Evolutionary conservation across 2,797 vertebrate species (phyloP).

Genomic region (Gymnodraco acuticeps): DNA sequence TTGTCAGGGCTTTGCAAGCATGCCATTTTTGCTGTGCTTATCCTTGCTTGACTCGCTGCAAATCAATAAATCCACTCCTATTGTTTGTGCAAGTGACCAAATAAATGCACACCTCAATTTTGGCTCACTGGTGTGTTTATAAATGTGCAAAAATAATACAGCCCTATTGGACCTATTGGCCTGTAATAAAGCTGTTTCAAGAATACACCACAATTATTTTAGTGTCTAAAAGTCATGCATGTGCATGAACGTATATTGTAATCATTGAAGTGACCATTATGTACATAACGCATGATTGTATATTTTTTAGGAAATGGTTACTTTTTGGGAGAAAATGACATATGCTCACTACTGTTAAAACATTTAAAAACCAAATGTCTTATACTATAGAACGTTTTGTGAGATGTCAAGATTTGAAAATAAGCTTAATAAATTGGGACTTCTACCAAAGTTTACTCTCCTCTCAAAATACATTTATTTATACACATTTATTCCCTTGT

Average conservation of each 20-base stretch:
- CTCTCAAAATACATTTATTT: too few species aligned
- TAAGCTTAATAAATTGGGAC: too few species aligned
- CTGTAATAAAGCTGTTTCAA: conserved; percentile 25
- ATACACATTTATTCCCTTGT: too few species aligned
- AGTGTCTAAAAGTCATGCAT: background rate
- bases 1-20: conserved; percentile 46
- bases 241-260: background rate
- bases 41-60: conserved; percentile 16
- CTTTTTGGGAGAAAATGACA: too few species aligned
- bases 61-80: conserved; percentile 56
- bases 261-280: background rate
- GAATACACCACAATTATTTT: background rate
- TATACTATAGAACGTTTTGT: too few species aligned
- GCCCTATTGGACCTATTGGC: conserved; percentile 18
- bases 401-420: too few species aligned
- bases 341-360: too few species aligned
- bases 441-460: too few species aligned
- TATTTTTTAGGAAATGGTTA: too few species aligned
- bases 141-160: conserved; percentile 20
- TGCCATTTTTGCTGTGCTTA: conserved; percentile 44
- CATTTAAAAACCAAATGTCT: too few species aligned
- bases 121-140: conserved; percentile 32
- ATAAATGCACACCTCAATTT: conserved; percentile 48
- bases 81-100: conserved; percentile 53
- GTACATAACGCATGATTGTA: too few species aligned